phyloP scores from a whole-genome alignment of 2,888 invertebrate genomes.

The Thecophora atra region DNA sequence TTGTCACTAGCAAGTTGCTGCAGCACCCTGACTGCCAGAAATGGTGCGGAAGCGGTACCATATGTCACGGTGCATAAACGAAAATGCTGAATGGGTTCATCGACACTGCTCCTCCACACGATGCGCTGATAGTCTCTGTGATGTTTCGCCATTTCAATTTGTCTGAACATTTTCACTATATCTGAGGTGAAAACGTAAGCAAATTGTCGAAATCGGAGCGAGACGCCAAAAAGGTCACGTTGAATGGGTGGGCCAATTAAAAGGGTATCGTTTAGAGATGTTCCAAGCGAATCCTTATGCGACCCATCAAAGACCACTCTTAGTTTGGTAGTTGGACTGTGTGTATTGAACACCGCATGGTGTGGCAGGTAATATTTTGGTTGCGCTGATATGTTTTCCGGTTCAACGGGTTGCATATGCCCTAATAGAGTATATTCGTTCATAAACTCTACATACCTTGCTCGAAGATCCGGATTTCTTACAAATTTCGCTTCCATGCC shows the following conservation, averaged over 20 bases:
- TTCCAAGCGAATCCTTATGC: not conserved
- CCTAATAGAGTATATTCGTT: no score
- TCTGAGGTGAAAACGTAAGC: not conserved
- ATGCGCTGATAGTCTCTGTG: not conserved
- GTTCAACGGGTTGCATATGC: no score
- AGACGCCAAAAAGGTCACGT: not conserved
- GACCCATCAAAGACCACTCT: not conserved
- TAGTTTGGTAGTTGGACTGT: not conserved
- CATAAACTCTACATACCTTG: no score
- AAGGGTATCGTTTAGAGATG: no score
- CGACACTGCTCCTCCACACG: not conserved
- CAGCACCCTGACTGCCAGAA: conserved; percentile 3
- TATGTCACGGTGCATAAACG: not conserved
- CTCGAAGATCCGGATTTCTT: no score
- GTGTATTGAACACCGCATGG: no score
- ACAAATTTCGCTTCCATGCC: no score
- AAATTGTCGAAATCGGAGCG: not conserved
- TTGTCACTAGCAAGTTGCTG: conserved; percentile 41
- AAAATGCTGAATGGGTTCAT: not conserved
- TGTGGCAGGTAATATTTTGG: not conserved
- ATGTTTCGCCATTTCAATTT: not conserved
- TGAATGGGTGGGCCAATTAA: not conserved
- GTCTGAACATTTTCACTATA: conserved; percentile 6
- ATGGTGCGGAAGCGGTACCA: not conserved
- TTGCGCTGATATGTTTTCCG: no score